These are phyloP conservation scores for Muricea muricata DNA, from an alignment of 92 coral and sea anemone species.

Conservation along the genomic window DNA sequence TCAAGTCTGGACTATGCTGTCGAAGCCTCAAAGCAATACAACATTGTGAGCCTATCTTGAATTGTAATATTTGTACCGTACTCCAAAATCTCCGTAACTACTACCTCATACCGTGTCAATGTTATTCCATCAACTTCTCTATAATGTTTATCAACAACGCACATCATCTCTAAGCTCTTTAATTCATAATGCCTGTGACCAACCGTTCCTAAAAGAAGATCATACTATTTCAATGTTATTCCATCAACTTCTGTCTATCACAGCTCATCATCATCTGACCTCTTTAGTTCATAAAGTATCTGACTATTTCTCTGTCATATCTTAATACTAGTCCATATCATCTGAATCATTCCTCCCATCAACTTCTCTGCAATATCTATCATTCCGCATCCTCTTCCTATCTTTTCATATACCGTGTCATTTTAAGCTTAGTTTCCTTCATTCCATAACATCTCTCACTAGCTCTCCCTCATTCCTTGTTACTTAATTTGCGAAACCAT, in stretches of 20 bases:
- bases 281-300: background rate
- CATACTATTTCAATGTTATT: background rate
- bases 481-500: too few relatives aligned
- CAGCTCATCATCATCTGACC: background rate
- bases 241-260: background rate
- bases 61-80: too few relatives aligned
- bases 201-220: background rate
- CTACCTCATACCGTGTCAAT: too few relatives aligned
- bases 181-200: background rate
- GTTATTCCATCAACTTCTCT: too few relatives aligned
- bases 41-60: constrained; percentile 65
- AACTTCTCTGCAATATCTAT: background rate
- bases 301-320: background rate
- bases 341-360: background rate
- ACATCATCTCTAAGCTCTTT: background rate
- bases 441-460: too few relatives aligned
- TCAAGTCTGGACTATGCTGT: constrained; percentile 87
- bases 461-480: too few relatives aligned
- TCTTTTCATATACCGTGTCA: too few relatives aligned
- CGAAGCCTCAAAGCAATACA: constrained; percentile 77
- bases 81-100: too few relatives aligned
- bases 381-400: background rate
- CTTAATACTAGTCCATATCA: background rate
- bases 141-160: too few relatives aligned
- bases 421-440: too few relatives aligned